Conservation (phyloP, 2,113 vertebrate genomes). For the Coptodon rendalli region DNA sequence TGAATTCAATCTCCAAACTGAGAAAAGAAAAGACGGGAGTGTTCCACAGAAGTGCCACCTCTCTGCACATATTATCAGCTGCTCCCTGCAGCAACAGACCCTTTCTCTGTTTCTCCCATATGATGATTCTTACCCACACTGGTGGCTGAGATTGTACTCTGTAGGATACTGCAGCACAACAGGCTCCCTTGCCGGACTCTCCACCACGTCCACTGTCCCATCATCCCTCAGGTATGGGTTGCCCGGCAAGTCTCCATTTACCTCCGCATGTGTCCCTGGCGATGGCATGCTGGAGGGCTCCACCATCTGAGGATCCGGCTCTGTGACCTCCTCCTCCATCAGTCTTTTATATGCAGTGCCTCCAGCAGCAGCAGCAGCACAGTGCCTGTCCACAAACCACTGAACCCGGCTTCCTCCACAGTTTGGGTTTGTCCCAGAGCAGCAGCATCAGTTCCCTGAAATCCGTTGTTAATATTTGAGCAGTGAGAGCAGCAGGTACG, state of each 20-base stretch:
- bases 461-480: constrained; percentile 61
- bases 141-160: constrained; percentile 37
- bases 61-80: neutral
- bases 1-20: neutral
- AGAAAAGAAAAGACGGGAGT: neutral
- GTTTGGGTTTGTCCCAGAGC: constrained; percentile 54
- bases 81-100: constrained; percentile 26
- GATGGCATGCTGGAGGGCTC: constrained; percentile 23
- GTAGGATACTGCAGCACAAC: constrained; percentile 54
- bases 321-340: constrained; percentile 73
- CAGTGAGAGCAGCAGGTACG: constrained; percentile 60
- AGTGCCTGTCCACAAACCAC: constrained; percentile 39
- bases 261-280: constrained; percentile 24
- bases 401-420: constrained; percentile 53
- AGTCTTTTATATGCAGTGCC: constrained; percentile 25
- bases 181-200: constrained; percentile 46
- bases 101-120: neutral
- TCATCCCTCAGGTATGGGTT: constrained; percentile 48
- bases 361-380: neutral
- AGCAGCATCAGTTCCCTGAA: constrained; percentile 57
- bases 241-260: constrained; percentile 54
- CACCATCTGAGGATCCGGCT: constrained; percentile 39
- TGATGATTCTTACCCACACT: constrained; percentile 66
- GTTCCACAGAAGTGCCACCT: constrained; percentile 21
- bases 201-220: constrained; percentile 11